Base-by-base conservation (phyloP, 2,888 invertebrate genomes). In the Hipparchia sbordonii region DNA sequence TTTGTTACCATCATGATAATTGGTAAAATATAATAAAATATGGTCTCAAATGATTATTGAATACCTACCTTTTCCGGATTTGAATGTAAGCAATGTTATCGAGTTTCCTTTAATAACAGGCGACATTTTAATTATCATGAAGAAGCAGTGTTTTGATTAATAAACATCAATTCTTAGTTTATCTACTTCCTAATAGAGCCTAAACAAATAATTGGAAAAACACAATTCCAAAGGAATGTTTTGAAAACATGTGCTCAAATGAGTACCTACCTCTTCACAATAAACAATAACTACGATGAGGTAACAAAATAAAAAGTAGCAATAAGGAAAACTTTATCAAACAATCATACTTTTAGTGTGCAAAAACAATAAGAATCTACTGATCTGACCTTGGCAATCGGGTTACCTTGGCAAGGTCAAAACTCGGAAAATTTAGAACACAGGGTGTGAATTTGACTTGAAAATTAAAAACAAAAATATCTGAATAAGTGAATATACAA, bases 241-340 rank as follows among this genome's bases (percentile, higher is more conserved):
- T 4, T 46, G 46, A 46, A 46, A 46, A 46, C 48, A 48, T 4
- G 6, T 48, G 6, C n/a, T 5, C 12, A n/a, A 54, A n/a, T 3
- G 2, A 4, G 9, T 10, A 52, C 9, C 10, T 52, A 52, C 52
- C 52, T 52, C 9, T 8, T 9, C 10, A 9, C 12, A 12, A 12
- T 52, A 2, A 52, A 4, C 10, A 52, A 10, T 10, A 52, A 4
- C 3, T 51, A 51, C 3, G 51, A 51, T 39, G 39, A 61, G 6
- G 6, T 61, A 48, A 65, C 33, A 3, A 23, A 12, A 65, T 33
- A 33, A 52, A 65, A 65, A 52, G 23, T 52, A 65, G 52, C 10
- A 33, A 12, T 7, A 33, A 65, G 65, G 65, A 65, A 65, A 52
- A 52, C 52, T 65, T 8, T 62, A 51, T 23, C 23, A 13, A 56